Conservation (phyloP, 2,888 invertebrate genomes). For the Drosophila setosimentum region DNA sequence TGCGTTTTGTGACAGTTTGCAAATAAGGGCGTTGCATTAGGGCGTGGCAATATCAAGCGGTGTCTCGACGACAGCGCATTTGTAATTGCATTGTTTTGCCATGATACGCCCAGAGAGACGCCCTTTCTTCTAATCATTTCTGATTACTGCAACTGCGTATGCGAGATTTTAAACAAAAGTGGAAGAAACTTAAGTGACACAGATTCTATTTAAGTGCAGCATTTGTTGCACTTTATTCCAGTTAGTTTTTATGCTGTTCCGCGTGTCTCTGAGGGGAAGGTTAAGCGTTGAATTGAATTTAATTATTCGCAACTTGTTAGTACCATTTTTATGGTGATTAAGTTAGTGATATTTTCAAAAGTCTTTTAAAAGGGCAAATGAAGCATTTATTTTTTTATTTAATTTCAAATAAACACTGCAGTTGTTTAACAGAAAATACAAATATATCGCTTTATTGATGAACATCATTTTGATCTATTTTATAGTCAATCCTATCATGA, state of each 20-base stretch:
- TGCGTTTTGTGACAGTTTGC: conserved; percentile 45
- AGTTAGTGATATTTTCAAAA: conserved; percentile 2
- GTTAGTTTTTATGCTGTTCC: conserved; percentile 4
- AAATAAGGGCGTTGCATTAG: conserved; percentile 38
- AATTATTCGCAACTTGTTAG: conserved; percentile 46
- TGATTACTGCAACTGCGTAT: conserved; percentile 25
- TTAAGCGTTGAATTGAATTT: conserved; percentile 62
- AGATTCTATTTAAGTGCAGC: conserved; percentile 30
- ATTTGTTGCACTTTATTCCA: conserved; percentile 25
- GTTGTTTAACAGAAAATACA: neutral
- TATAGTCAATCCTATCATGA: neutral
- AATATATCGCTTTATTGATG: neutral
- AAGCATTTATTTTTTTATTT: neutral
- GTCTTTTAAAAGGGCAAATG: no score
- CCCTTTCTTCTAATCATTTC: conserved; percentile 16
- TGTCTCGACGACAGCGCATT: conserved; percentile 45
- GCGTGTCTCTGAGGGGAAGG: conserved; percentile 41
- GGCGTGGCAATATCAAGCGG: conserved; percentile 44
- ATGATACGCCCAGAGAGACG: conserved; percentile 1
- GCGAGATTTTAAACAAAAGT: conserved; percentile 25
- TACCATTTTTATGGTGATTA: neutral
- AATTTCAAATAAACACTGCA: neutral
- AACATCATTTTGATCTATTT: neutral
- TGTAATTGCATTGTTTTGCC: conserved; percentile 60
- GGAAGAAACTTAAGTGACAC: conserved; percentile 27